phyloP scores from a whole-genome alignment of 2,888 invertebrate genomes.

The Cosmia trapezina region DNA sequence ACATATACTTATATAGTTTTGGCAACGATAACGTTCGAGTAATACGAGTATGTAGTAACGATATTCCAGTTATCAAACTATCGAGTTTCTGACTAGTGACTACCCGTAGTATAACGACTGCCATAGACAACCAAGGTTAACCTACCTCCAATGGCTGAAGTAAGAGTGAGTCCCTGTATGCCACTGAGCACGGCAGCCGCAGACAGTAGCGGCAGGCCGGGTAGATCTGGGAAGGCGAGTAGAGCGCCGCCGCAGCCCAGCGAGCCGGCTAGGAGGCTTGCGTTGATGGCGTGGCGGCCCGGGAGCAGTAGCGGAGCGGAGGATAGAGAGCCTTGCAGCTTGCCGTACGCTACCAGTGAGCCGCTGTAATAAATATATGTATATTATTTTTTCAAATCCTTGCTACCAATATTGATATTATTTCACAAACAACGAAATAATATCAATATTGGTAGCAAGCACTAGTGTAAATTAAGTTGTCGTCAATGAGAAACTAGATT shows the following conservation, averaged over 20 bases:
- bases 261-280: constrained; percentile 92
- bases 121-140: neutral
- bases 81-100: neutral
- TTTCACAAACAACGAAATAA: neutral
- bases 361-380: constrained; percentile 90
- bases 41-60: neutral
- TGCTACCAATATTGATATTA: neutral
- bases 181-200: constrained; percentile 94
- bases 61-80: neutral
- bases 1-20: too few relatives aligned
- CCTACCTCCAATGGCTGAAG: constrained; percentile 96
- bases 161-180: constrained; percentile 96
- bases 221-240: constrained; percentile 90
- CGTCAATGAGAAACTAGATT: too few relatives aligned
- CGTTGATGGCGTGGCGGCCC: constrained; percentile 95
- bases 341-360: constrained; percentile 96
- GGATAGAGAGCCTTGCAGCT: constrained; percentile 95
- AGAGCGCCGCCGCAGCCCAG: constrained; percentile 93
- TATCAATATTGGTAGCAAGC: too few relatives aligned
- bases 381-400: neutral
- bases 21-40: too few relatives aligned
- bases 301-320: constrained; percentile 96
- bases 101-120: too few relatives aligned
- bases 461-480: neutral
- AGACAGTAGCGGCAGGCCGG: constrained; percentile 94